A percentile compares a stretch with the other conserved stretches of the same genome.
phyloP scores from a whole-genome alignment of 1,140 invertebrate genomes.

The Penaeus japonicus region DNA sequence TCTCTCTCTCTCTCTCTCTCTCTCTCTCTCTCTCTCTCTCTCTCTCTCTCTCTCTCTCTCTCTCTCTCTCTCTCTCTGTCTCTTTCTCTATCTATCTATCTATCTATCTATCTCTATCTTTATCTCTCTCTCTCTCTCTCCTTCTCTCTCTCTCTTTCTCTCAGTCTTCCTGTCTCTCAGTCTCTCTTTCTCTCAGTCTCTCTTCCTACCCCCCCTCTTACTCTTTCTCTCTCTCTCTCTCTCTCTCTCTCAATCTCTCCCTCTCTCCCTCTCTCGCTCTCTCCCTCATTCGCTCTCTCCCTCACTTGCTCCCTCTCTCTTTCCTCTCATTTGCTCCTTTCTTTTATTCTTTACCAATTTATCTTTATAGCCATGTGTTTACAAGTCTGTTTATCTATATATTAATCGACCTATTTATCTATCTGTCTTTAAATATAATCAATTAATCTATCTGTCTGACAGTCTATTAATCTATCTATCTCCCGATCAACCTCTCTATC shows the following conservation, averaged over 20 bases:
- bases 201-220: too few relatives aligned
- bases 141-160: not conserved
- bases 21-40: constrained; percentile 10
- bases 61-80: not conserved
- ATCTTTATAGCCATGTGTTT: too few relatives aligned
- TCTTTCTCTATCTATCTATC: not conserved
- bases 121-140: not conserved
- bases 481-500: too few relatives aligned
- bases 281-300: constrained; percentile 16
- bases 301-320: constrained; percentile 19
- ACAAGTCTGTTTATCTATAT: too few relatives aligned
- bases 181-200: not conserved
- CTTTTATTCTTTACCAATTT: not conserved
- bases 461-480: too few relatives aligned
- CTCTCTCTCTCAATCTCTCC: constrained; percentile 2
- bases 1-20: not conserved
- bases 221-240: not conserved
- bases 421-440: too few relatives aligned
- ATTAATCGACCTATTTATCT: too few relatives aligned
- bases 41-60: not conserved
- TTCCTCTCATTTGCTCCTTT: not conserved
- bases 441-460: too few relatives aligned
- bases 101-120: not conserved
- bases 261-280: constrained; percentile 13
- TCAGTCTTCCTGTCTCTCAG: not conserved